Base-by-base conservation (phyloP, 2,797 vertebrate genomes). In the Ataeniobius toweri region DNA sequence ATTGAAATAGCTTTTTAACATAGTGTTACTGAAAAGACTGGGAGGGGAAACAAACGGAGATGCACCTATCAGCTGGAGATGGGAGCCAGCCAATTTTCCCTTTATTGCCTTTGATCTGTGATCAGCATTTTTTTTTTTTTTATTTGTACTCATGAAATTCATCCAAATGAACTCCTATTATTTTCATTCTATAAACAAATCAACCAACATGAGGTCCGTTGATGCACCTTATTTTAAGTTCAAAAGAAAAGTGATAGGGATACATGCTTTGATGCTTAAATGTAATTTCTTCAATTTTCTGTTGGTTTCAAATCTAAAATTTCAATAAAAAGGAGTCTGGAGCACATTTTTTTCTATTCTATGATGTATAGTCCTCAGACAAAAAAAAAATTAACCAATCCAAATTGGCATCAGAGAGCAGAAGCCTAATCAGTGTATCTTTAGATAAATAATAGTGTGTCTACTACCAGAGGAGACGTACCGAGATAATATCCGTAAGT, bases 401-500 rank as follows among this genome's bases (percentile, higher is more conserved):
- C 2, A 44, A 41, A 68, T 14, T 44, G 65, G 22, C 5, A 36
- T 63, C 28, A 8, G 5, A 1, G 20, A 24, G 10, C 1, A 68
- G 44, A 67, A 41, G 20, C 36, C 20, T 39, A 20, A 67, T 67
- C 3, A 9, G 63, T 22, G 5, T 36, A 67, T 44, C 39, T 68
- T 68, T 44, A 24, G 24, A 56, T n/a, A n/a, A 68, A 44, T n/a
- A 24, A n/a, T 1, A n/a, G 65, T 1, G 6, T n/a, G 39, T 44
- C 65, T 4, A 22, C 24, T 53, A 46, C 2, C 10, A 24, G 36
- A n/a, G 56, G 46, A 77, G 24, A 71, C 96, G 88, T 93, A 99
- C 98, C 96, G 14, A 99, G 95, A 84, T 98, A 99, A 91, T 98
- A 99, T 83, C 98, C 98, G 0, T 99, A 99, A 0, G 98, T 98